Evolutionary conservation across 1,140 invertebrate genomes (phyloP).

Genomic region (Papilio aristodemus): DNA sequence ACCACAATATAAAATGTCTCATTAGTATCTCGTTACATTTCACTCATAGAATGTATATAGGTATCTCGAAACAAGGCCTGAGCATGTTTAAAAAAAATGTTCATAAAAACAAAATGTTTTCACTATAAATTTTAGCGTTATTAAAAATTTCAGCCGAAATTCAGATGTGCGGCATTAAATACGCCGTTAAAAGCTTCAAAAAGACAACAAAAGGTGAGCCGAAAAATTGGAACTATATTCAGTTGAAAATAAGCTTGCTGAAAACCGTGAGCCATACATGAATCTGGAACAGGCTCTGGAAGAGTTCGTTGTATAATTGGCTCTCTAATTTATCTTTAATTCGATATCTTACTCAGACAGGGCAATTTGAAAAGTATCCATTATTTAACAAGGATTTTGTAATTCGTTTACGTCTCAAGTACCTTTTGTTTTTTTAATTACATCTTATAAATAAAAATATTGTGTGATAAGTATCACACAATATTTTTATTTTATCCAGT

Average conservation of each 20-base stretch:
- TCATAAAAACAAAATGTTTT: not conserved
- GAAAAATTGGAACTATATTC: not conserved
- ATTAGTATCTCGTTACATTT: not conserved
- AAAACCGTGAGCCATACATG: slow-evolving; percentile 2
- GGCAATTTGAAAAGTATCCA: not conserved
- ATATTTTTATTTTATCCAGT: too few relatives aligned
- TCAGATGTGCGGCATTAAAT: slow-evolving; percentile 9
- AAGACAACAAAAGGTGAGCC: not conserved
- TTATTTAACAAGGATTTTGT: slow-evolving; percentile 3
- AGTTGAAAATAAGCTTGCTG: not conserved
- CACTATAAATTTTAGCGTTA: slow-evolving; percentile 1
- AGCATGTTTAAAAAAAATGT: slow-evolving; percentile 2
- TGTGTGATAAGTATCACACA: too few relatives aligned
- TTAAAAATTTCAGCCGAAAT: slow-evolving; percentile 2
- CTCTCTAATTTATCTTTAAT: not conserved
- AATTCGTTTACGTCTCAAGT: not conserved
- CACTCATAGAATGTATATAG: not conserved
- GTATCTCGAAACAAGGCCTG: too few relatives aligned
- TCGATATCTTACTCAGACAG: not conserved
- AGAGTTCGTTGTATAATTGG: not conserved
- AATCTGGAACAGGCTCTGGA: slow-evolving; percentile 8
- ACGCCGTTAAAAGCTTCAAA: slow-evolving; percentile 1
- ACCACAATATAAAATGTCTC: too few relatives aligned
- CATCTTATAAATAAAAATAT: not conserved
- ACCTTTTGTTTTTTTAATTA: not conserved